phyloP scores from a whole-genome alignment of 1,140 invertebrate species.

The Euura lappo region DNA sequence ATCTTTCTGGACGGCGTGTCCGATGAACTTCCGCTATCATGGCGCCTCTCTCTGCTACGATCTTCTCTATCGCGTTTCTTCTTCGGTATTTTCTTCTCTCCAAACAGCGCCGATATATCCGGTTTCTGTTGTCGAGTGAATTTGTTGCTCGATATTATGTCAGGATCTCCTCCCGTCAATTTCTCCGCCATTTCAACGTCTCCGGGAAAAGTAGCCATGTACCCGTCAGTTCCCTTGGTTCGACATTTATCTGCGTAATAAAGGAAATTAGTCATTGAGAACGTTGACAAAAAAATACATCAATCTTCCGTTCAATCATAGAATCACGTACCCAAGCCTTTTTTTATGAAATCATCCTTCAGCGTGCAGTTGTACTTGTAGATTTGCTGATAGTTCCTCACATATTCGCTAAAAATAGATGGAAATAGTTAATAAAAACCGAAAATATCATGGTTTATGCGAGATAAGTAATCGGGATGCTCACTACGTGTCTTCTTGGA shows the following conservation, averaged over 20 bases:
- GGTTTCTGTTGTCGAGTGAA: constrained; percentile 68
- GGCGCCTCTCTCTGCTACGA: constrained; percentile 26
- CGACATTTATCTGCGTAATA: constrained; percentile 61
- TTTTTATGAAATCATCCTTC: constrained; percentile 81
- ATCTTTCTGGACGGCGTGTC: constrained; percentile 41
- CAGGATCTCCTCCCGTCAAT: constrained; percentile 69
- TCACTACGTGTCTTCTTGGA: constrained; percentile 82
- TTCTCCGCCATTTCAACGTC: constrained; percentile 74
- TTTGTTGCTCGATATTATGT: constrained; percentile 67
- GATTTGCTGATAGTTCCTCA: constrained; percentile 73
- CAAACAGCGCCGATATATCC: constrained; percentile 53
- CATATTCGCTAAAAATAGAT: constrained; percentile 74
- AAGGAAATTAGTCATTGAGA: no score
- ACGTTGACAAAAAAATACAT: constrained; percentile 31
- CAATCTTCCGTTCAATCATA: constrained; percentile 12
- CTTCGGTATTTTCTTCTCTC: constrained; percentile 53
- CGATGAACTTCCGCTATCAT: constrained; percentile 28
- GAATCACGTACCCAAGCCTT: constrained; percentile 74
- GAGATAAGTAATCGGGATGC: constrained; percentile 39
- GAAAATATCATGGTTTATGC: constrained; percentile 11
- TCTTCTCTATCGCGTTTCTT: constrained; percentile 45
- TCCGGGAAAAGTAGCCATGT: constrained; percentile 77
- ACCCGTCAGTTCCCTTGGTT: constrained; percentile 63
- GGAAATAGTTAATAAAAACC: constrained; percentile 25
- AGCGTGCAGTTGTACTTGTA: constrained; percentile 77